Percentiles rank a stretch among this genome's conserved stretches.
These are phyloP conservation scores for Hermodice carunculata DNA, from an alignment of 2,888 invertebrate species.

Conservation along the genomic window DNA sequence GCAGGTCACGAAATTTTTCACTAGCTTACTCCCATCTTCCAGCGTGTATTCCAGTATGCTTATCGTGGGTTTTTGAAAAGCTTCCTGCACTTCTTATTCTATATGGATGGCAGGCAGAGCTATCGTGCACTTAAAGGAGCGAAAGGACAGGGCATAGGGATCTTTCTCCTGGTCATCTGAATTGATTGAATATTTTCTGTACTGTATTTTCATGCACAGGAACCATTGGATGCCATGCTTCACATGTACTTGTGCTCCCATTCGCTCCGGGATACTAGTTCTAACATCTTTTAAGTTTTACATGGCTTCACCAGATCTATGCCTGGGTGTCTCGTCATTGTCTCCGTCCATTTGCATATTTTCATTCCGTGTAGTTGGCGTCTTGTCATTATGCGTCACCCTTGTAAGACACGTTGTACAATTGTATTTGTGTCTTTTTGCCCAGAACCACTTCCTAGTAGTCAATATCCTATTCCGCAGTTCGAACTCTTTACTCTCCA, in stretches of 20 bases:
- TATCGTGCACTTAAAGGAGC: background rate
- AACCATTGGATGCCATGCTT: background rate
- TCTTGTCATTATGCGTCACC: too few relatives aligned
- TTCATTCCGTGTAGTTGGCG: too few relatives aligned
- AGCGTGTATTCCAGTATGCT: background rate
- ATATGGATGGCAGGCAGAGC: background rate
- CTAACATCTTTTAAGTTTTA: background rate
- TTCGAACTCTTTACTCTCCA: too few relatives aligned
- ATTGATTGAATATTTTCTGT: background rate
- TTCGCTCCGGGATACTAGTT: background rate
- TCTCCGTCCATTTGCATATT: background rate
- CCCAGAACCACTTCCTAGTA: too few relatives aligned
- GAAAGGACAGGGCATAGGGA: too few relatives aligned
- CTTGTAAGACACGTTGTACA: background rate
- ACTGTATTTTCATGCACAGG: background rate
- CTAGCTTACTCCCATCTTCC: background rate
- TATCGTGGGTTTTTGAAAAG: background rate
- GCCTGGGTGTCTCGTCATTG: background rate
- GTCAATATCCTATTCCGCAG: too few relatives aligned
- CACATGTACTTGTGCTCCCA: background rate
- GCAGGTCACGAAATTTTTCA: background rate
- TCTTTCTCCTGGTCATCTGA: too few relatives aligned
- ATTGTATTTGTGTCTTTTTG: too few relatives aligned
- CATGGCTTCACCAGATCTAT: slow-evolving; percentile 1
- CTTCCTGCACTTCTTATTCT: background rate